Evolutionary conservation across 1,140 invertebrate species (phyloP).

Genomic region (Saccostrea glomerata): DNA sequence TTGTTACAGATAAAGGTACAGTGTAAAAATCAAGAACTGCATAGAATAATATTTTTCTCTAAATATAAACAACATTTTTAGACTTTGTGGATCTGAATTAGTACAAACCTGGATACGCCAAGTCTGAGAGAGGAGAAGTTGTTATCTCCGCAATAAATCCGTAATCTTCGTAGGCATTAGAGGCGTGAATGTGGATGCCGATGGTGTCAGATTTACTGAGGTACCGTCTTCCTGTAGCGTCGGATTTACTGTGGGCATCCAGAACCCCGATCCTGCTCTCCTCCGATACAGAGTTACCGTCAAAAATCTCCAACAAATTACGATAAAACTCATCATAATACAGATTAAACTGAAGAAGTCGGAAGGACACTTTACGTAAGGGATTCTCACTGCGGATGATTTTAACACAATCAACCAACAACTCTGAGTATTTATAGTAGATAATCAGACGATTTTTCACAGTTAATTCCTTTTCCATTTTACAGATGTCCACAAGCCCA

Average conservation of each 20-base stretch:
- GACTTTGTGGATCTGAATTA: background rate
- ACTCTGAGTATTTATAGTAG: constrained; percentile 98
- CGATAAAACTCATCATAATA: constrained; percentile 93
- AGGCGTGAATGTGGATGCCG: constrained; percentile 95
- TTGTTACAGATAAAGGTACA: no score
- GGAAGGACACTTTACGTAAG: constrained; percentile 69
- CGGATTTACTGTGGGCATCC: constrained; percentile 63
- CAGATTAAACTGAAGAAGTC: constrained; percentile 93
- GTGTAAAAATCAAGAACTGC: no score
- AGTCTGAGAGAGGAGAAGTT: constrained; percentile 85
- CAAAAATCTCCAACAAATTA: constrained; percentile 92
- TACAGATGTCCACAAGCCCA: constrained; percentile 97
- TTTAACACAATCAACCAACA: constrained; percentile 97
- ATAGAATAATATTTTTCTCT: no score
- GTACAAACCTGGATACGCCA: background rate
- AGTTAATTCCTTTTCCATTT: constrained; percentile 93
- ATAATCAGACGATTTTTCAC: constrained; percentile 94
- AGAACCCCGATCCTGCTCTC: constrained; percentile 81
- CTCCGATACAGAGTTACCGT: constrained; percentile 95
- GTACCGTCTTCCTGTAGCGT: constrained; percentile 60
- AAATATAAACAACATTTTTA: no score
- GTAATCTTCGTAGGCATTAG: constrained; percentile 93
- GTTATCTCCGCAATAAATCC: constrained; percentile 99
- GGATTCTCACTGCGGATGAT: constrained; percentile 84
- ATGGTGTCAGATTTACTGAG: constrained; percentile 78